Evolutionary conservation across 2,888 invertebrate species (phyloP).

Genomic region (Heliconius aoede): DNA sequence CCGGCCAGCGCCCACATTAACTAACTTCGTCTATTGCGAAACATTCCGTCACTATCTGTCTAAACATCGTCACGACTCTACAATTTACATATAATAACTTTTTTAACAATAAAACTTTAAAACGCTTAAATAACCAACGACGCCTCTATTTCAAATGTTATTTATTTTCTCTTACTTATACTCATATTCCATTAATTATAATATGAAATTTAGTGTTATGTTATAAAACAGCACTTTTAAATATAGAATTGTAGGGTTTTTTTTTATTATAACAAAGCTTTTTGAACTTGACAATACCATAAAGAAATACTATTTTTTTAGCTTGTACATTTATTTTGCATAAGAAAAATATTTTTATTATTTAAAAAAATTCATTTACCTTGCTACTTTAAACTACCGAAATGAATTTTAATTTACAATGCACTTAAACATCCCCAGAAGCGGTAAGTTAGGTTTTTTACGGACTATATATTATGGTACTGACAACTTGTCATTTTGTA

Average conservation of each 20-base stretch:
- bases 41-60: constrained; percentile 81
- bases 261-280: too few species aligned
- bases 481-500: constrained; percentile 39
- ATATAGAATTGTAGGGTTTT: neutral
- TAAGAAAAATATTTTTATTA: neutral
- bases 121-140: constrained; percentile 67
- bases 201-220: neutral
- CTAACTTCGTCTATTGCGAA: constrained; percentile 82
- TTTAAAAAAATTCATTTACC: neutral
- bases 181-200: neutral
- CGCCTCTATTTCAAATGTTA: constrained; percentile 63
- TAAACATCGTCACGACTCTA: constrained; percentile 80
- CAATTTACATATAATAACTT: constrained; percentile 83
- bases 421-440: constrained; percentile 46
- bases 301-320: too few species aligned
- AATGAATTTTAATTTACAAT: constrained; percentile 52
- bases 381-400: constrained; percentile 44
- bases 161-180: constrained; percentile 45
- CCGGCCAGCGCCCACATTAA: constrained; percentile 63
- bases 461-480: constrained; percentile 47
- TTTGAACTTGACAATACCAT: too few species aligned
- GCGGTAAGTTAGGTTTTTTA: constrained; percentile 54
- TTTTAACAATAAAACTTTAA: constrained; percentile 74
- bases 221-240: neutral
- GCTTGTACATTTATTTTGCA: neutral